Conservation (phyloP, 2,888 invertebrate species). For the Diarsia brunnea region DNA sequence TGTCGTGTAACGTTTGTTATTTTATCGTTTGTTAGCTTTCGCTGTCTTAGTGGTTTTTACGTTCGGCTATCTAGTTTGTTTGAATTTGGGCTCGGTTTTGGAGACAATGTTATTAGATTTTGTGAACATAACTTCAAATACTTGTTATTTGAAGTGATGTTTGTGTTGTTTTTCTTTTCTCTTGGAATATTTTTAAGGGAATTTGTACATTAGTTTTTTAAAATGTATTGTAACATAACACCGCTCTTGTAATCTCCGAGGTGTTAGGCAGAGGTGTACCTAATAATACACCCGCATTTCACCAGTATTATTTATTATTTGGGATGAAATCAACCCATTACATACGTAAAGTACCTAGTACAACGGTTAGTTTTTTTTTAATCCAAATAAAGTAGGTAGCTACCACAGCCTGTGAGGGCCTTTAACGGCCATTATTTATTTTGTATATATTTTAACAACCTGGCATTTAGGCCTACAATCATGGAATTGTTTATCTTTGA, state of each 20-base stretch:
- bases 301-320: not conserved
- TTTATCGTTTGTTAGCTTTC: slow-evolving; percentile 69
- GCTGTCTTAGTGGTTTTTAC: slow-evolving; percentile 61
- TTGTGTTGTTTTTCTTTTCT: not conserved
- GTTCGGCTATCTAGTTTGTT: slow-evolving; percentile 44
- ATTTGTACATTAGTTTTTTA: not conserved
- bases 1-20: slow-evolving; percentile 70
- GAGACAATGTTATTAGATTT: slow-evolving; percentile 37
- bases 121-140: slow-evolving; percentile 26
- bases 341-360: not conserved
- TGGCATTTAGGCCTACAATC: not conserved
- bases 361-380: not conserved
- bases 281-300: too few relatives aligned
- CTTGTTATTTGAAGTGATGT: not conserved
- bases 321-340: not conserved
- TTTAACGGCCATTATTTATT: not conserved
- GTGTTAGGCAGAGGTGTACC: too few relatives aligned
- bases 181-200: not conserved
- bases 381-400: not conserved
- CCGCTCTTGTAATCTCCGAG: too few relatives aligned
- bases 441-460: not conserved
- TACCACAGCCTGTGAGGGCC: not conserved
- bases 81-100: slow-evolving; percentile 31
- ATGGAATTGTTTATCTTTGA: not conserved
- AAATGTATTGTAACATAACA: too few relatives aligned